A percentile compares a stretch with the other conserved stretches of the same genome.
These are phyloP conservation scores for Volucella bombylans DNA, from an alignment of 2,888 invertebrate genomes.

Conservation along the genomic window DNA sequence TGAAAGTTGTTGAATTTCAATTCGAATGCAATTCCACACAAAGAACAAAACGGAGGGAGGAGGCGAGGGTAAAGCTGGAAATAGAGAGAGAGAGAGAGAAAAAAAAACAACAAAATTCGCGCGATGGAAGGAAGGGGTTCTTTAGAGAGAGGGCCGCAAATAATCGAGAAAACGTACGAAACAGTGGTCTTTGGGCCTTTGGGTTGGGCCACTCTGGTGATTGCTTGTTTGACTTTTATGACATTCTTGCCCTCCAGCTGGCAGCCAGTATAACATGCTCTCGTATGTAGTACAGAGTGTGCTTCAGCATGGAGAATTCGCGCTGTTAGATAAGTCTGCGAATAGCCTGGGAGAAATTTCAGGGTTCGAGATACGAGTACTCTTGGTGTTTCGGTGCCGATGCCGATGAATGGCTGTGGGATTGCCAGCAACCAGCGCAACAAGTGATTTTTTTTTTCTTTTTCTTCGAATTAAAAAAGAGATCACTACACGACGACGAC, in stretches of 20 bases:
- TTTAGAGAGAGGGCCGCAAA: constrained; percentile 22
- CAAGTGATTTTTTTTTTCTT: constrained; percentile 41
- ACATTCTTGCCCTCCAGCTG: constrained; percentile 61
- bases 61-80: constrained; percentile 15
- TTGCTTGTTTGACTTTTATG: constrained; percentile 64
- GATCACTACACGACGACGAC: constrained; percentile 40
- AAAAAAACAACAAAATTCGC: constrained; percentile 11
- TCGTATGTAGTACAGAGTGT: too few relatives aligned
- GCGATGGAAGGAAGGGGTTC: constrained; percentile 25
- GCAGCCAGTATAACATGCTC: neutral
- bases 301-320: constrained; percentile 33
- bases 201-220: constrained; percentile 63
- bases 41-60: constrained; percentile 22
- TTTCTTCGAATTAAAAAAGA: constrained; percentile 18
- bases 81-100: neutral
- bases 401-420: constrained; percentile 2
- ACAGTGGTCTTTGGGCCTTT: constrained; percentile 54
- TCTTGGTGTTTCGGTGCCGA: neutral
- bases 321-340: constrained; percentile 59
- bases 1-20: constrained; percentile 68
- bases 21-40: constrained; percentile 55
- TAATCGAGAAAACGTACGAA: constrained; percentile 22
- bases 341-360: constrained; percentile 60
- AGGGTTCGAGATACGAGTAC: neutral
- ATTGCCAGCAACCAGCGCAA: constrained; percentile 43